phyloP scores from a whole-genome alignment of 2,113 vertebrate genomes.

The Clarias magur region DNA sequence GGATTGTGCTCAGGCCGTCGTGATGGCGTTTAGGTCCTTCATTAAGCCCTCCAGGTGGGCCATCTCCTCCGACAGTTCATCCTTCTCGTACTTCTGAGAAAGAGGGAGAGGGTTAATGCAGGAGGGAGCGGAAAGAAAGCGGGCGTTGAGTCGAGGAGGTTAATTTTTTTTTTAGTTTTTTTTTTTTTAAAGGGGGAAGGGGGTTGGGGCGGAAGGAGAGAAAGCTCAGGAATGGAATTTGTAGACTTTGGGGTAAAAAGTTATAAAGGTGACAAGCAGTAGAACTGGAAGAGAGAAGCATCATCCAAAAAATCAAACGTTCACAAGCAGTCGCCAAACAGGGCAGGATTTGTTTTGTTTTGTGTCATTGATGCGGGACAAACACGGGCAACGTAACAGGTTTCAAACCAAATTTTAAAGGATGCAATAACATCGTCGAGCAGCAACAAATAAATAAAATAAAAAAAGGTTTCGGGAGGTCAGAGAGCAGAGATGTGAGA shows the following conservation, averaged over 20 bases:
- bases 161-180: not conserved
- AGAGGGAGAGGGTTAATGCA: conserved; percentile 75
- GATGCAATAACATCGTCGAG: conserved; percentile 48
- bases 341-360: conserved; percentile 6
- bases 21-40: conserved; percentile 99
- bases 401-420: conserved; percentile 30
- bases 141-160: conserved; percentile 58
- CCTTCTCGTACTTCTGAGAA: conserved; percentile 90
- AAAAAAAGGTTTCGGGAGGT: conserved; percentile 18
- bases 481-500: conserved; percentile 61
- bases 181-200: not conserved
- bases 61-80: conserved; percentile 99
- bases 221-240: not conserved
- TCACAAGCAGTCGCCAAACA: conserved; percentile 45
- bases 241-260: not conserved
- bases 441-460: conserved; percentile 50
- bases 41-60: conserved; percentile 98
- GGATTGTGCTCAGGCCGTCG: conserved; percentile 80
- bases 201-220: conserved; percentile 5
- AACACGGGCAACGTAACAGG: conserved; percentile 41
- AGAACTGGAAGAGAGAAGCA: conserved; percentile 57
- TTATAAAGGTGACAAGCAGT: conserved; percentile 52
- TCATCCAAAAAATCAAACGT: conserved; percentile 36
- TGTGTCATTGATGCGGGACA: conserved; percentile 32
- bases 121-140: conserved; percentile 60